phyloP scores from a whole-genome alignment of 2,888 invertebrate genomes.

The Herminia tarsipennalis region DNA sequence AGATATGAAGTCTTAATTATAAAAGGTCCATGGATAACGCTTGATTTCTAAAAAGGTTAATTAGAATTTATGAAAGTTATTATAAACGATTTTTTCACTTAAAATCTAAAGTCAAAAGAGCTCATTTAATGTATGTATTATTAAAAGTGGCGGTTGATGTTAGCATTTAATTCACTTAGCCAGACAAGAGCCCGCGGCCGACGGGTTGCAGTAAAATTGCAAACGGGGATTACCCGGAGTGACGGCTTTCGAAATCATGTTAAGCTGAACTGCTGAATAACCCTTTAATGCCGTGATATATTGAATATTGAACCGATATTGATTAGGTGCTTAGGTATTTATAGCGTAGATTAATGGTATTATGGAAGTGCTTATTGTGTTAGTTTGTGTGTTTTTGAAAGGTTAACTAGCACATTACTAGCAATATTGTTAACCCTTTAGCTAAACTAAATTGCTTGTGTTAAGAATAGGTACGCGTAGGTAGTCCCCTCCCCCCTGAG shows the following conservation, averaged over 20 bases:
- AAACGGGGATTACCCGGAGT: constrained; percentile 29
- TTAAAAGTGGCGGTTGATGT: constrained; percentile 22
- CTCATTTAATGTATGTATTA: constrained; percentile 10
- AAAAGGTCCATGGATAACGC: too few species aligned
- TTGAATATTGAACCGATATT: background rate
- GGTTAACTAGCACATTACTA: too few species aligned
- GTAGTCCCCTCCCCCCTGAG: too few species aligned
- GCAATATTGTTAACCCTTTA: too few species aligned
- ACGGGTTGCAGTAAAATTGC: constrained; percentile 39
- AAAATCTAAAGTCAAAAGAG: background rate
- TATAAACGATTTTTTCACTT: too few species aligned
- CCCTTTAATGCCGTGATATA: constrained; percentile 4
- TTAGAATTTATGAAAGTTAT: too few species aligned
- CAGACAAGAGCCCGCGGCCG: constrained; percentile 19
- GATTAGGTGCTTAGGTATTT: background rate
- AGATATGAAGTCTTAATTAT: too few species aligned
- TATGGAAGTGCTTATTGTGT: too few species aligned
- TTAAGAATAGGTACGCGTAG: too few species aligned
- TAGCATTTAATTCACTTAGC: constrained; percentile 51
- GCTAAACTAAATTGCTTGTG: too few species aligned
- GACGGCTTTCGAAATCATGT: constrained; percentile 36
- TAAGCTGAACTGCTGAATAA: constrained; percentile 23
- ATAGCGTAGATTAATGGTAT: too few species aligned
- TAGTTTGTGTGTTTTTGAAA: background rate
- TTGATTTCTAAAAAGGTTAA: too few species aligned